Evolutionary conservation across 92 coral and sea anemone genomes (phyloP).

Genomic region (Diadumene lineata): DNA sequence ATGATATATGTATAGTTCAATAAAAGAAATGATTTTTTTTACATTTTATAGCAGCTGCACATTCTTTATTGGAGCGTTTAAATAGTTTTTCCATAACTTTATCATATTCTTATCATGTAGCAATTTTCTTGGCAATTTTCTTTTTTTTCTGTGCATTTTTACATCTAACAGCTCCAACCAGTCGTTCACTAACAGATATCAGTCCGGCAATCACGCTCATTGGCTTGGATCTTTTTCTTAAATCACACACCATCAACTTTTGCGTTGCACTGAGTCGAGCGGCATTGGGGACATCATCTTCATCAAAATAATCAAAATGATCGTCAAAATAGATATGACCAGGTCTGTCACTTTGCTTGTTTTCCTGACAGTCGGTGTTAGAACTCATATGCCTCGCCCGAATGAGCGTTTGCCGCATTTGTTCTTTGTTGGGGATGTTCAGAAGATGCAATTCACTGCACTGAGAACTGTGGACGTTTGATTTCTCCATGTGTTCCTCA

Average conservation of each 20-base stretch:
- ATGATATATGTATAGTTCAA: no score
- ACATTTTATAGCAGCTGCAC: no score
- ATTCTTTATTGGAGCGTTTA: no score
- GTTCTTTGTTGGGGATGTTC: neutral
- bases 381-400: neutral
- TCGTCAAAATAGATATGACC: neutral
- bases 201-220: neutral
- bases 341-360: neutral
- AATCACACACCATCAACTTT: conserved; percentile 18
- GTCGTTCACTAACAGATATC: neutral
- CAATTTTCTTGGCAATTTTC: no score
- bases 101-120: no score
- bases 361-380: conserved; percentile 3
- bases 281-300: neutral
- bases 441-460: neutral
- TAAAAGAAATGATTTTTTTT: no score
- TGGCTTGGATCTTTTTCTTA: conserved; percentile 6
- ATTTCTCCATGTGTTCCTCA: neutral
- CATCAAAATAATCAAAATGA: neutral
- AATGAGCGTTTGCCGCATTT: conserved; percentile 5
- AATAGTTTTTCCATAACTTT: no score
- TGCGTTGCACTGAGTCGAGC: conserved; percentile 10
- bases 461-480: neutral
- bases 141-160: neutral
- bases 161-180: neutral